These are phyloP conservation scores for Zosterops japonicus DNA, from an alignment of 2,113 vertebrate species.

Conservation along the genomic window DNA sequence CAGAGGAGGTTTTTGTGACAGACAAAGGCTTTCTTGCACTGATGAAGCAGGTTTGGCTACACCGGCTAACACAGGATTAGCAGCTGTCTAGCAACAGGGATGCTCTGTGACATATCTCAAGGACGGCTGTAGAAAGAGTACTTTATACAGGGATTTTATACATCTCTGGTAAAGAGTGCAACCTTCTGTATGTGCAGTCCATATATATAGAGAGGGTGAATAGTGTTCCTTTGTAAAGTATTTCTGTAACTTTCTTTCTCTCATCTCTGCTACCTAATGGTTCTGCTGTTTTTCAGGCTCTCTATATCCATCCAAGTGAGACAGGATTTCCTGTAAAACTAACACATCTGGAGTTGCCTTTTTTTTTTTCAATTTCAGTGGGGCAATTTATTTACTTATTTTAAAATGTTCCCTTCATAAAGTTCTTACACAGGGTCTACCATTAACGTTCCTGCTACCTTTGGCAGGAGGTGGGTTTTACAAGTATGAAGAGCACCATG, in stretches of 20 bases:
- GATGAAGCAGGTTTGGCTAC: background rate
- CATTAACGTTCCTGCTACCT: background rate
- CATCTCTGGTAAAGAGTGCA: background rate
- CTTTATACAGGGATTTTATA: slow-evolving; percentile 39
- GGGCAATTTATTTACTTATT: slow-evolving; percentile 36
- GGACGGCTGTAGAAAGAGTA: slow-evolving; percentile 45
- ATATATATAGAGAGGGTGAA: background rate
- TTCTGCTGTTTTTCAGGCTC: slow-evolving; percentile 45
- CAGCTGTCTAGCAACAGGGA: slow-evolving; percentile 46
- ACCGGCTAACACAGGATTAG: background rate
- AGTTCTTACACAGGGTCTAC: background rate
- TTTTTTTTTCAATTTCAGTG: background rate
- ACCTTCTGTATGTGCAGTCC: background rate
- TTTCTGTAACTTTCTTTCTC: slow-evolving; percentile 39
- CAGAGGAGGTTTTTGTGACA: background rate
- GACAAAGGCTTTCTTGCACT: background rate
- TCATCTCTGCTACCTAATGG: slow-evolving; percentile 23
- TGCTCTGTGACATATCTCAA: slow-evolving; percentile 45
- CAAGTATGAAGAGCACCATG: background rate
- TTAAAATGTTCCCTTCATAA: slow-evolving; percentile 23
- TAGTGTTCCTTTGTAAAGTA: slow-evolving; percentile 43
- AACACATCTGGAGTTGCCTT: slow-evolving; percentile 17
- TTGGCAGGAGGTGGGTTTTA: slow-evolving; percentile 26
- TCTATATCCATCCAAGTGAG: slow-evolving; percentile 38
- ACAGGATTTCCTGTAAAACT: slow-evolving; percentile 61